Evolutionary conservation across 2,797 vertebrate genomes (phyloP).

Genomic region (Chelon labrosus): DNA sequence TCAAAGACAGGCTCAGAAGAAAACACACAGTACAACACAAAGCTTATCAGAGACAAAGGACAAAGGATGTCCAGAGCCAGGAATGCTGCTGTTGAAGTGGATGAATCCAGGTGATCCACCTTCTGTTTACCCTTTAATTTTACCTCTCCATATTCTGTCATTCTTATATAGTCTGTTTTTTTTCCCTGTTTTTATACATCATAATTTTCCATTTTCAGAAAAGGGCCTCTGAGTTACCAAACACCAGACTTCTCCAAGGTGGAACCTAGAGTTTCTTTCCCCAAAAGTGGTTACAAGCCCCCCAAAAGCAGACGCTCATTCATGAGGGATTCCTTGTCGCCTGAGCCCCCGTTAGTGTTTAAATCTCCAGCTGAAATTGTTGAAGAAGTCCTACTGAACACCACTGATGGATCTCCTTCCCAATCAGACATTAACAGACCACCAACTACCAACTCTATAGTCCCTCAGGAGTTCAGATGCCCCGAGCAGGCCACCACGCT

Average conservation of each 20-base stretch:
- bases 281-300: conserved; percentile 87
- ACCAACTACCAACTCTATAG: conserved; percentile 36
- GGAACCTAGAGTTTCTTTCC: conserved; percentile 88
- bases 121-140: background rate
- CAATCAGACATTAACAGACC: background rate
- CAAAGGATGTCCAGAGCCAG: conserved; percentile 10
- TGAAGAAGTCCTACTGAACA: conserved; percentile 88
- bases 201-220: conserved; percentile 67
- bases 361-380: conserved; percentile 94
- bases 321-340: conserved; percentile 26
- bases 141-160: background rate
- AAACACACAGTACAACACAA: conserved; percentile 23
- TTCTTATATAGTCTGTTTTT: background rate
- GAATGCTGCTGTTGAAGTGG: conserved; percentile 33
- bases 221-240: conserved; percentile 82
- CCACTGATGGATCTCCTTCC: conserved; percentile 53
- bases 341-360: conserved; percentile 76
- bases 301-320: conserved; percentile 82
- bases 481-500: conserved; percentile 88
- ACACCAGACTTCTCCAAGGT: conserved; percentile 94
- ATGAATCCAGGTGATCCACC: conserved; percentile 64
- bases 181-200: background rate
- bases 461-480: conserved; percentile 88
- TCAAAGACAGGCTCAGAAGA: conserved; percentile 16
- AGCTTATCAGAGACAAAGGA: conserved; percentile 1